Evolutionary conservation across 1,140 invertebrate species (phyloP), one percentile per base, ranked within the genome.

Genomic region (Semibalanus balanoides): DNA sequence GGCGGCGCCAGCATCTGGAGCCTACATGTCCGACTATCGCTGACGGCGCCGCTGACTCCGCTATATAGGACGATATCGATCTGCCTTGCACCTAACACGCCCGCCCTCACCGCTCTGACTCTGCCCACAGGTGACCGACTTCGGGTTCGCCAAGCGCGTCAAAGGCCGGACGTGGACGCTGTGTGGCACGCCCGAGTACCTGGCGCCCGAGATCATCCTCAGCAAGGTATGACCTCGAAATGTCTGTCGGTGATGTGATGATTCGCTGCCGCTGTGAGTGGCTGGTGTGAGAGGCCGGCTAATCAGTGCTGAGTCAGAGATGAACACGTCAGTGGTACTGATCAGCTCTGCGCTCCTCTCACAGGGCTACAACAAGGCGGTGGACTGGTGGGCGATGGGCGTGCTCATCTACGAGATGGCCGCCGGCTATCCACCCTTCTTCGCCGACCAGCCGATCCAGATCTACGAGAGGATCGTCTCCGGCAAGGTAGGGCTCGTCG

Each of bases 151-250:
- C 74, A 99, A 99, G 85, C 88, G 94, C 76, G 96, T 99, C 30
- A 98, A 98, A 85, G 97, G 97, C 25, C 90, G 97, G 84, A 99
- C 97, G 84, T 99, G 97, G 97, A 99, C 97, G 31, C 85, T 99
- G 22, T 99, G 97, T 86, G 97, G 97, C 73, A 99, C 97, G 25
- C 97, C 97, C 29, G 97, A 99, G 83, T 99, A 99, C 83, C 87
- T 99, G 40, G 96, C 96, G 69, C 96, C 96, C 17, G 96, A 99
- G 85, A 98, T 99, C 76, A 98, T 98, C 82, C 88, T 98, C 73
- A 94, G 91, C 79, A 96, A 95, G 83, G 87, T 87, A 81, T 74
- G 74, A 30, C 43, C 51, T n/a, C n/a, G 51, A 25, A 19, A 25
- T 64, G 9, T 1, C 51, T 3, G 51, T 3, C 51, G 22, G 7